These are phyloP conservation scores for Avahi laniger DNA, from an alignment of 2,797 vertebrate species.

Conservation along the genomic window DNA sequence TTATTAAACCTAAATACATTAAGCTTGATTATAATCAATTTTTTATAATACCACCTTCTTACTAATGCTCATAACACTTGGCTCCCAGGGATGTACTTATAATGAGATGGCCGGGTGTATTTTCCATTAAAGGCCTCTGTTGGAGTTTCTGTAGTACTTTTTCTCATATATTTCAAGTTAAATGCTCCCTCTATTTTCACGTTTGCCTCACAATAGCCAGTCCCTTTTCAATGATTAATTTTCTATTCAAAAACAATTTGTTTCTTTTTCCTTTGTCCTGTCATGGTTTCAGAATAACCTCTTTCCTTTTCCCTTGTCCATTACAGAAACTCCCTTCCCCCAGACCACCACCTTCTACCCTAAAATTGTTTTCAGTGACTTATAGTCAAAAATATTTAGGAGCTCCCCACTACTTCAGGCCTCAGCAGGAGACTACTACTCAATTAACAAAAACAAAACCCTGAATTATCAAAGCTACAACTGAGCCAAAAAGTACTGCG, in stretches of 20 bases:
- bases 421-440: constrained; percentile 75
- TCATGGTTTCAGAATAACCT: constrained; percentile 36
- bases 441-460: constrained; percentile 85
- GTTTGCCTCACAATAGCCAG: constrained; percentile 80
- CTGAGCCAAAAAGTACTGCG: constrained; percentile 80
- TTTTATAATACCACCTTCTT: constrained; percentile 73
- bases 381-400: constrained; percentile 78
- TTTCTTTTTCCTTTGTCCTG: constrained; percentile 67
- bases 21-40: constrained; percentile 73
- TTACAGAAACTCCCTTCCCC: background rate
- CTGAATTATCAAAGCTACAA: constrained; percentile 81
- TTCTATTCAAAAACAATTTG: constrained; percentile 82
- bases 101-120: constrained; percentile 77
- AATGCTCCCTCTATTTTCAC: constrained; percentile 73
- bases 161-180: constrained; percentile 77
- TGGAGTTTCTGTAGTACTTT: constrained; percentile 78
- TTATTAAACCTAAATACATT: constrained; percentile 75
- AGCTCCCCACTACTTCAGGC: background rate
- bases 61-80: constrained; percentile 67
- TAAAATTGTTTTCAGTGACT: constrained; percentile 77
- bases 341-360: constrained; percentile 30
- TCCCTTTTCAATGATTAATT: constrained; percentile 83
- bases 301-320: constrained; percentile 45
- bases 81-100: constrained; percentile 75
- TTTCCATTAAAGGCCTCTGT: constrained; percentile 82